Evolutionary conservation across 2,113 vertebrate genomes (phyloP).

Genomic region (Talpa occidentalis): DNA sequence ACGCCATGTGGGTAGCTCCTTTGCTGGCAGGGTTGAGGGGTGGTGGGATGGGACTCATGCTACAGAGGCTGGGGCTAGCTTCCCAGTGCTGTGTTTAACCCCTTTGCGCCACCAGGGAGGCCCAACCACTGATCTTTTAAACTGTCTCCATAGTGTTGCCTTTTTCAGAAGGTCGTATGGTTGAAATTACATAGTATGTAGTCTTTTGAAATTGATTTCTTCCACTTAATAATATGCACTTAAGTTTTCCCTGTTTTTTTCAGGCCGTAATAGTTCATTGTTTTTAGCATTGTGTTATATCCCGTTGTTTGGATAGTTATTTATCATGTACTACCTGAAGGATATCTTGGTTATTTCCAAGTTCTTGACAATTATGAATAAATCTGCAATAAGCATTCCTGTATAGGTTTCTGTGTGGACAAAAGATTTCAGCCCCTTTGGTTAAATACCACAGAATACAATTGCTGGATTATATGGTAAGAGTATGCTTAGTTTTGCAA

Average conservation of each 20-base stretch:
- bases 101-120: no score
- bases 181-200: neutral
- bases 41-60: no score
- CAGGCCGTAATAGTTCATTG: neutral
- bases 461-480: neutral
- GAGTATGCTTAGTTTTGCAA: neutral
- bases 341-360: neutral
- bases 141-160: neutral
- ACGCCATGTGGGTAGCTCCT: no score
- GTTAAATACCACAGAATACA: neutral
- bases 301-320: neutral
- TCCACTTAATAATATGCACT: neutral
- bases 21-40: no score
- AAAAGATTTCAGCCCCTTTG: neutral
- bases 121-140: neutral
- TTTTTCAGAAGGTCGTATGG: neutral
- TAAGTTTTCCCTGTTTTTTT: neutral
- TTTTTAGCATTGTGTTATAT: neutral
- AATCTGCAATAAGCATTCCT: neutral
- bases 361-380: neutral
- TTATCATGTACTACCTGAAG: neutral
- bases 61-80: no score
- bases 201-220: neutral
- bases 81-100: no score
- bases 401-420: neutral